Base-by-base conservation (phyloP, 2,113 vertebrate species). In the Rhinoptilus africanus region DNA sequence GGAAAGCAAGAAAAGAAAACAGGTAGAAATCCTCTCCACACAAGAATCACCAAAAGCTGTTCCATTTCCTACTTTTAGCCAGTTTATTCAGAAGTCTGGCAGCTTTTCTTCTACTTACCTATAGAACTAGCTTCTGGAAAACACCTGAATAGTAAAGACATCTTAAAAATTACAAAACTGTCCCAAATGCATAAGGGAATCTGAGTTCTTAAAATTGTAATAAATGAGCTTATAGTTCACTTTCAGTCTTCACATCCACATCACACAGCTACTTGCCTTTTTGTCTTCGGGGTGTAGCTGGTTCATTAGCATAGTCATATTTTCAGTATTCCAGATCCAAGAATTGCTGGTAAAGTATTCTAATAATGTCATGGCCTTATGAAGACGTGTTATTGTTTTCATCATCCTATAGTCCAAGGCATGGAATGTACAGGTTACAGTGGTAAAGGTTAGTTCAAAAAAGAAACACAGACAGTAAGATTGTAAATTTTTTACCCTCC, bases 281-380 rank as follows among this genome's bases (percentile, higher is more conserved):
- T 98, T 99, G 95, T 99, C 99, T 93, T 99, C 99, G 0, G 98
- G 96, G 88, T 97, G 98, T 87, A 99, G 98, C 84, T 99, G 98
- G 95, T 97, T 98, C 98, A 99, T 98, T 71, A 99, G 98, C 99
- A 99, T 99, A 97, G 98, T 97, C 78, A 99, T 92, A 96, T 99
- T 99, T 97, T 99, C 99, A 4, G 98, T 99, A 98, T 97, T 99
- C 99, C 99, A 99, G 92, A 98, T 98, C 99, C 99, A 99, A 69
- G 99, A 99, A 97, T 99, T 98, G 97, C 99, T 99, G 97, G 99
- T 99, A 95, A 99, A 99, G 95, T 99, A 99, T 94, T 99, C 99
- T 97, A 99, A 96, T 13, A 99, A 98, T 98, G 99, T 94, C 99
- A 99, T 98, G 98, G 99, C 98, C 98, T 98, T 99, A 97, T 99